Evolutionary conservation across 64 coral and sea anemone genomes (phyloP), one percentile per base, ranked within the genome.

Genomic region (Trachythela sp.): DNA sequence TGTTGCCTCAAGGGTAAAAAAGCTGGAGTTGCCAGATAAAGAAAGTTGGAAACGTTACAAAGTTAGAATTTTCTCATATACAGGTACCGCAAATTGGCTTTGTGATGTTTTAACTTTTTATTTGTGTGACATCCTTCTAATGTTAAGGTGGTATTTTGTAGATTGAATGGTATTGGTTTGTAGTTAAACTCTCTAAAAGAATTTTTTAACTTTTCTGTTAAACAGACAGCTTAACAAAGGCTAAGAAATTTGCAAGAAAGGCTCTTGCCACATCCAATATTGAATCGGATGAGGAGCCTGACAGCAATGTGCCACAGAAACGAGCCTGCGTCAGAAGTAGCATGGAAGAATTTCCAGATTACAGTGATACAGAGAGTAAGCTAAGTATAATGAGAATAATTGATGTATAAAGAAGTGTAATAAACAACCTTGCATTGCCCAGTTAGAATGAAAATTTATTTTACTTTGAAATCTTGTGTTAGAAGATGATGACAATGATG

Each of bases 311-410:
- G 33, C 75, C 75, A 80, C 75, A 29, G 75, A 80, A 80, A 80
- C 75, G 34, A 37, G 33, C 34, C 34, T 80, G 75, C 37, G 35
- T 80, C 34, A 80, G 75, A 80, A 80, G 75, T 80, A 80, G 75
- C 33, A 80, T 80, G 75, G 75, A 80, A 38, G 75, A 80, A 0
- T 80, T 80, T 80, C 75, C 75, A 36, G 75, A 80, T 37, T 80
- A 80, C 75, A 80, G 75, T 80, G 75, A 80, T 39, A 80, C 75
- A 80, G 75, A 80, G 31, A 80, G 75, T 80, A 80, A 80, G 75
- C 8, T 80, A 36, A 38, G 34, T 80, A 18, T 37, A 34, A 39
- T 80, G 1, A 80, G 4, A 36, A 80, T 37, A 80, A 18, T 3
- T 77, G 71, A 7, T 17, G 15, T 37, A 35, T 10, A 80, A n/a